Percentiles rank a stretch among this genome's conserved stretches.
phyloP scores from a whole-genome alignment of 1,140 invertebrate genomes.

The Aphis craccivora region DNA sequence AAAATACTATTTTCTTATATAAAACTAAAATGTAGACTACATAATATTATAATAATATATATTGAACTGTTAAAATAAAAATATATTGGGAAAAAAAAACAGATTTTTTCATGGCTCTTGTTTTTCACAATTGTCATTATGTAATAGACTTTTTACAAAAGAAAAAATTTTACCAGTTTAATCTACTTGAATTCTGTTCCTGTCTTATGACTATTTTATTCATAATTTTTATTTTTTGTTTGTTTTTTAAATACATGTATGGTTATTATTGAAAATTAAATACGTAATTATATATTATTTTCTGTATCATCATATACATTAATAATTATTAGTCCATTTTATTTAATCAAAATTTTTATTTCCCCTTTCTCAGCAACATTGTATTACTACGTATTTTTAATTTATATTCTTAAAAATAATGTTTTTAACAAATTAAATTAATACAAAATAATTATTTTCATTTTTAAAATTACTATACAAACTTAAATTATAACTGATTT shows the following conservation, averaged over 20 bases:
- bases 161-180: constrained; percentile 29
- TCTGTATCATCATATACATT: not conserved
- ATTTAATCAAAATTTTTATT: constrained; percentile 27
- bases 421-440: not conserved
- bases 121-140: constrained; percentile 1
- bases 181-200: constrained; percentile 44
- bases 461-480: not conserved
- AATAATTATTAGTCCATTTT: constrained; percentile 28
- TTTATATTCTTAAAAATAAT: constrained; percentile 8
- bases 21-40: constrained; percentile 28
- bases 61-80: constrained; percentile 50
- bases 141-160: not conserved
- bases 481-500: not conserved
- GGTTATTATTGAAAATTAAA: constrained; percentile 29
- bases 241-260: not conserved
- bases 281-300: not conserved
- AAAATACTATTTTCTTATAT: constrained; percentile 40
- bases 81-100: constrained; percentile 14
- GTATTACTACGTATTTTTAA: not conserved
- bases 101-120: constrained; percentile 35
- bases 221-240: constrained; percentile 45
- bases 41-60: constrained; percentile 33
- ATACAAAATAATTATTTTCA: not conserved
- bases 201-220: constrained; percentile 48
- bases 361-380: not conserved